A percentile compares a stretch with the other conserved stretches of the same genome.
These are phyloP conservation scores for Dipodomys merriami DNA, from an alignment of 2,113 vertebrate genomes.

Conservation along the genomic window DNA sequence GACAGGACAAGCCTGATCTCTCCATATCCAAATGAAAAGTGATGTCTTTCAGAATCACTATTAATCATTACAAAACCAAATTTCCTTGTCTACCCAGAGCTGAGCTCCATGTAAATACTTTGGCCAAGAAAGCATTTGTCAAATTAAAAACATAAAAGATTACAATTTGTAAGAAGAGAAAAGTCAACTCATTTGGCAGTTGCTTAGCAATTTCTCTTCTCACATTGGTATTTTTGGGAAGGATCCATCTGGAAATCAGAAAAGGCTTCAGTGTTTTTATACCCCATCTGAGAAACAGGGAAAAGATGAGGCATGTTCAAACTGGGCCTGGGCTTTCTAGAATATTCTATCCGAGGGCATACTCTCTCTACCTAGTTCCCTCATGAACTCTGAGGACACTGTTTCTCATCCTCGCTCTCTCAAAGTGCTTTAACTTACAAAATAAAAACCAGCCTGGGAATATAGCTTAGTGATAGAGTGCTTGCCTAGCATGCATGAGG, in stretches of 20 bases:
- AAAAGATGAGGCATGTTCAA: constrained; percentile 50
- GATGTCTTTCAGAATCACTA: constrained; percentile 38
- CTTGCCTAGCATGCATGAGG: too few species aligned
- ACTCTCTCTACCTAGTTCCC: not conserved
- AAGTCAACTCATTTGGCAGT: constrained; percentile 57
- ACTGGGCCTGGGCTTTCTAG: not conserved
- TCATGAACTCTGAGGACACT: not conserved
- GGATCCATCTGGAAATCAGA: constrained; percentile 51
- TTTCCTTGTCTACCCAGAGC: constrained; percentile 39
- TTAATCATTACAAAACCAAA: constrained; percentile 43
- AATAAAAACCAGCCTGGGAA: too few species aligned
- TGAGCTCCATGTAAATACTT: constrained; percentile 34
- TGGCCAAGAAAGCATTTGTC: constrained; percentile 59
- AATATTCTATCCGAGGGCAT: not conserved
- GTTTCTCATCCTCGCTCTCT: constrained; percentile 1
- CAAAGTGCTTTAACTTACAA: not conserved
- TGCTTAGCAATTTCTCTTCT: constrained; percentile 52
- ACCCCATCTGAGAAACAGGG: not conserved
- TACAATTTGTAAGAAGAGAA: constrained; percentile 56
- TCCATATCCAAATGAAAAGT: constrained; percentile 37
- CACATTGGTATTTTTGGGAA: constrained; percentile 31
- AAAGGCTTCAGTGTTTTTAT: constrained; percentile 41
- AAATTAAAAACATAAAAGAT: constrained; percentile 63
- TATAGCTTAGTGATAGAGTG: too few species aligned
- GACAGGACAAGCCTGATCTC: constrained; percentile 1